Conservation (phyloP, 2,113 vertebrate species). For the Mesitornis unicolor region DNA sequence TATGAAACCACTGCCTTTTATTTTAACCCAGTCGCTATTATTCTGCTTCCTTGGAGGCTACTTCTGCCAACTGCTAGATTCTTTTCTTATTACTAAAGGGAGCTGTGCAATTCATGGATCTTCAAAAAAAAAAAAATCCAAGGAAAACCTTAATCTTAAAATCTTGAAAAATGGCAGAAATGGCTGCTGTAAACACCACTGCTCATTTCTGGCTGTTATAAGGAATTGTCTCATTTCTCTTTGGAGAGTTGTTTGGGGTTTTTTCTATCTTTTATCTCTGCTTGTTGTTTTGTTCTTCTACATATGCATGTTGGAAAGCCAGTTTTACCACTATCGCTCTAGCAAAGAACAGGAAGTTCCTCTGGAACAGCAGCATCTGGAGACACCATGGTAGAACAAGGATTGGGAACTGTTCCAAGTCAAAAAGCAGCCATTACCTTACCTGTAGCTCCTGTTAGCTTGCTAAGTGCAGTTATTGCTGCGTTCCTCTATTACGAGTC, state of each 20-base stretch:
- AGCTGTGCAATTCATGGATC: background rate
- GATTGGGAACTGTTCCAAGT: background rate
- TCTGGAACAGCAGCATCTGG: background rate
- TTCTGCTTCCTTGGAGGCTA: background rate
- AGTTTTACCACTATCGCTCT: background rate
- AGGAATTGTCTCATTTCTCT: background rate
- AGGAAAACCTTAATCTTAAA: background rate
- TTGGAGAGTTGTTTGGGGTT: background rate
- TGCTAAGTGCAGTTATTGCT: background rate
- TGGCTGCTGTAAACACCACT: accelerated
- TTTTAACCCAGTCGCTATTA: background rate
- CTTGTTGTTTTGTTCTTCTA: background rate
- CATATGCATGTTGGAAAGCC: background rate
- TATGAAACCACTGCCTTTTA: background rate
- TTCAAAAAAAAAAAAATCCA: background rate
- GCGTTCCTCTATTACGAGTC: background rate
- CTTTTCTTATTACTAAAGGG: background rate
- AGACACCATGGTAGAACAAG: background rate
- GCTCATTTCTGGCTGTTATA: background rate
- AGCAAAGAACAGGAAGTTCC: background rate
- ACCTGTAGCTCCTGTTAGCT: background rate
- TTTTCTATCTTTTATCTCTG: background rate
- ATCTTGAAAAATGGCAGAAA: background rate
- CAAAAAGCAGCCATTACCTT: background rate
- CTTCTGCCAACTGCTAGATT: background rate